Conservation (phyloP, 2,113 vertebrate species). For the Corythaeola cristata region DNA sequence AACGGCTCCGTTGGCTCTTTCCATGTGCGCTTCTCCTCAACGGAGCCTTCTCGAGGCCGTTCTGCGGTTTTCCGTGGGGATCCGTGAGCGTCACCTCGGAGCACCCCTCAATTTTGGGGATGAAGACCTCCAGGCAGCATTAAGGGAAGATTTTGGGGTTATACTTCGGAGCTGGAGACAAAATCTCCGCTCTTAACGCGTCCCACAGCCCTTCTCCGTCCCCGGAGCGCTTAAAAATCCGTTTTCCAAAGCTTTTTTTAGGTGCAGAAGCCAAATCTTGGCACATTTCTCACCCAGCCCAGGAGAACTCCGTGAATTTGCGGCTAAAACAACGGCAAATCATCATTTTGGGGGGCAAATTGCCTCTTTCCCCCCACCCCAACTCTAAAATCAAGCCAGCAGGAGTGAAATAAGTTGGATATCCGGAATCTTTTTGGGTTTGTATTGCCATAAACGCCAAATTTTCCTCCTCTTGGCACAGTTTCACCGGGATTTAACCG, state of each 20-base stretch:
- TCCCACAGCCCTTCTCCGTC: neutral
- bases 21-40: neutral
- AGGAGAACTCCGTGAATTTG: neutral
- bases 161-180: rapidly evolving
- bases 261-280: neutral
- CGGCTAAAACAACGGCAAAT: rapidly evolving
- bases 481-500: neutral
- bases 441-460: neutral
- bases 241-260: rapidly evolving
- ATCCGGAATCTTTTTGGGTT: neutral
- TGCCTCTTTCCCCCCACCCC: rapidly evolving
- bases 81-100: rapidly evolving
- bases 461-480: neutral
- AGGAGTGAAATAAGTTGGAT: neutral
- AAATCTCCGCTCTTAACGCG: neutral
- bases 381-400: neutral
- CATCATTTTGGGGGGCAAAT: neutral
- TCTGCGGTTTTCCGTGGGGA: neutral
- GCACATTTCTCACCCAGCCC: neutral
- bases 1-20: neutral
- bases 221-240: neutral
- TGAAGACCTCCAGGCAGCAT: rapidly evolving
- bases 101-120: neutral
- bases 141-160: neutral
- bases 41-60: neutral